Conservation (phyloP, 2,888 invertebrate genomes). For the Lissocephala sabroskyi region DNA sequence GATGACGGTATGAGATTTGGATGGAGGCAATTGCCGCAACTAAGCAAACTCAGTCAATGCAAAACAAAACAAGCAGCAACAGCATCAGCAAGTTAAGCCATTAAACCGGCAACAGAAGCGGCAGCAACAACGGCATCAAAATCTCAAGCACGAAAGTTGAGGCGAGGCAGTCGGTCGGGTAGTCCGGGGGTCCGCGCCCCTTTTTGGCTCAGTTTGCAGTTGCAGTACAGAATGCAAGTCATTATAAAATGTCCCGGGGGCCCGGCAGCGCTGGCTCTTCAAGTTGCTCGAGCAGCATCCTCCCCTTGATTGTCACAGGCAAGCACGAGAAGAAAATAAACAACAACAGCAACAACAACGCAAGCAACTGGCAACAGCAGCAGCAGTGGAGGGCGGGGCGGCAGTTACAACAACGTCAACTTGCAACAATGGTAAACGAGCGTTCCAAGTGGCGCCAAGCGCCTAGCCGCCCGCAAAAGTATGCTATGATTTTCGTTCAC, state of each 20-base stretch:
- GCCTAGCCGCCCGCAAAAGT: too few relatives aligned
- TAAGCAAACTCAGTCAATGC: not conserved
- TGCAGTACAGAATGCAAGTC: constrained; percentile 34
- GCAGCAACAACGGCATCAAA: constrained; percentile 8
- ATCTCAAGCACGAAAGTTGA: constrained; percentile 33
- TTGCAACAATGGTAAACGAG: constrained; percentile 48
- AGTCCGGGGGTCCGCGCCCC: not conserved
- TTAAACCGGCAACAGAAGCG: constrained; percentile 1
- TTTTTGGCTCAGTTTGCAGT: not conserved
- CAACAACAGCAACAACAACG: constrained; percentile 1
- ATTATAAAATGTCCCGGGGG: constrained; percentile 45
- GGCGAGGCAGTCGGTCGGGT: not conserved
- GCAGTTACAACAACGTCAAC: constrained; percentile 15
- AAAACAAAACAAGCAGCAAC: constrained; percentile 7
- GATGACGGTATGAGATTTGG: not conserved
- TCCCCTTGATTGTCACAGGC: constrained; percentile 12
- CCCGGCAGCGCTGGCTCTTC: constrained; percentile 27
- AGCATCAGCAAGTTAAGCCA: not conserved
- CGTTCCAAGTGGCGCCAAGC: too few relatives aligned
- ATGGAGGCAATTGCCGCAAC: not conserved
- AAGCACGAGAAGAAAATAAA: constrained; percentile 18
- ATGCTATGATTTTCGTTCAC: too few relatives aligned
- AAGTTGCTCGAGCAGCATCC: not conserved
- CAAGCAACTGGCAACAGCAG: not conserved
- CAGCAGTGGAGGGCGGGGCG: constrained; percentile 14